Evolutionary conservation across 2,888 invertebrate genomes (phyloP).

Genomic region (Zaprionus obscuricornis): DNA sequence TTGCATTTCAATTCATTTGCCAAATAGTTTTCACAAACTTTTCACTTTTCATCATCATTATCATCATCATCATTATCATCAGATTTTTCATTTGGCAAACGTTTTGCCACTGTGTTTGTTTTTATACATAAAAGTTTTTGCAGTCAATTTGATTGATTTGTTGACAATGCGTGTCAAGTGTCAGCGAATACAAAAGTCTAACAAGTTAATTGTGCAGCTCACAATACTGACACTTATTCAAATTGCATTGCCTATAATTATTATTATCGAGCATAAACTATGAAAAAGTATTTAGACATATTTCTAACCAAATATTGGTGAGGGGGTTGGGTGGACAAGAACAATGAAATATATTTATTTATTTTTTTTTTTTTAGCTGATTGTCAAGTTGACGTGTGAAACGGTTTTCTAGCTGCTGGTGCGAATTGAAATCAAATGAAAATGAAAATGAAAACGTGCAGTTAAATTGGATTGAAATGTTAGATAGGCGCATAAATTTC

Average conservation of each 20-base stretch:
- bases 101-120: constrained; percentile 5
- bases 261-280: too few relatives aligned
- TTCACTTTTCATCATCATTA: constrained; percentile 19
- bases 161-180: constrained; percentile 48
- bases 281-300: too few relatives aligned
- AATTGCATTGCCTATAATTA: constrained; percentile 46
- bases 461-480: constrained; percentile 5
- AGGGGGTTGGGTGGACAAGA: too few relatives aligned
- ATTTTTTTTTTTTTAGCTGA: too few relatives aligned
- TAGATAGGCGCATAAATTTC: constrained; percentile 32
- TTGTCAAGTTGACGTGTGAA: too few relatives aligned
- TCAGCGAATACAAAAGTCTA: constrained; percentile 9
- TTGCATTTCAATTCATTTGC: constrained; percentile 58
- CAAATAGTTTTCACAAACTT: too few relatives aligned
- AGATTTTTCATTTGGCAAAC: constrained; percentile 29
- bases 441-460: constrained; percentile 1
- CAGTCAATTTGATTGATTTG: constrained; percentile 76
- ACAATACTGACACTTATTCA: constrained; percentile 65
- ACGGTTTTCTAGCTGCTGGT: constrained; percentile 4
- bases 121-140: constrained; percentile 48
- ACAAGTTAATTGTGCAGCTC: constrained; percentile 64
- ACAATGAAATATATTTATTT: too few relatives aligned
- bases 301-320: too few relatives aligned
- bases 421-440: too few relatives aligned
- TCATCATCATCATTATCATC: constrained; percentile 9